Evolutionary conservation across 2,888 invertebrate species (phyloP).

Genomic region (Parthenolecanium corni): DNA sequence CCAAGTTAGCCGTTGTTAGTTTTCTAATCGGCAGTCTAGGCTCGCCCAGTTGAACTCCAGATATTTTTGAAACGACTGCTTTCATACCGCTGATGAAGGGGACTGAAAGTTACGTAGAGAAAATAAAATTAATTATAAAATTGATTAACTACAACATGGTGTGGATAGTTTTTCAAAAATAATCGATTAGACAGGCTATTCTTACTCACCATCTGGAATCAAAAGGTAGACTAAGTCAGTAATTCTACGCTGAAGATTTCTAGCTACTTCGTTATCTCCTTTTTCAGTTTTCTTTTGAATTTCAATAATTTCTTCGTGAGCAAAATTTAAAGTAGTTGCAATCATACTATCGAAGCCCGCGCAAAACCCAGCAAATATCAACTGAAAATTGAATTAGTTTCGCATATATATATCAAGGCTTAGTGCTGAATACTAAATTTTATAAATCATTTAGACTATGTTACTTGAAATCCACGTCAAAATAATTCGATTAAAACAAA

Average conservation of each 20-base stretch:
- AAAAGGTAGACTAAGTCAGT: neutral
- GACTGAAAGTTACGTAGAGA: conserved; percentile 1
- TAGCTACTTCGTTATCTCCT: conserved; percentile 43
- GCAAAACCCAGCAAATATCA: conserved; percentile 53
- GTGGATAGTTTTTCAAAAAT: too few relatives aligned
- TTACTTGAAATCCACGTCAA: too few relatives aligned
- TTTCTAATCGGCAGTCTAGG: neutral
- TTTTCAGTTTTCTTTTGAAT: conserved; percentile 46
- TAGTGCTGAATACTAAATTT: too few relatives aligned
- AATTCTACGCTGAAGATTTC: conserved; percentile 40
- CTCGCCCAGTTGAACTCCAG: neutral
- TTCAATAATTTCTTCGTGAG: conserved; percentile 47
- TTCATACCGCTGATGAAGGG: conserved; percentile 9
- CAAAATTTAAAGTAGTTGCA: conserved; percentile 56
- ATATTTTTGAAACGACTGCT: neutral
- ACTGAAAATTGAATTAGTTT: conserved; percentile 45
- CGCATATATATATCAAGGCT: too few relatives aligned
- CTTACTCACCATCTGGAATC: neutral
- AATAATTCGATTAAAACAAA: too few relatives aligned
- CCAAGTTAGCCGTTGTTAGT: neutral
- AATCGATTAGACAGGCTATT: too few relatives aligned
- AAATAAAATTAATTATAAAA: neutral
- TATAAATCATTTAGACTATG: too few relatives aligned
- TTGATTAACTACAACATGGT: too few relatives aligned
- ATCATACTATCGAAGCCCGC: conserved; percentile 62